These are phyloP conservation scores for Oscheius myriophilus DNA, from an alignment of 2,888 invertebrate genomes.

Conservation along the genomic window DNA sequence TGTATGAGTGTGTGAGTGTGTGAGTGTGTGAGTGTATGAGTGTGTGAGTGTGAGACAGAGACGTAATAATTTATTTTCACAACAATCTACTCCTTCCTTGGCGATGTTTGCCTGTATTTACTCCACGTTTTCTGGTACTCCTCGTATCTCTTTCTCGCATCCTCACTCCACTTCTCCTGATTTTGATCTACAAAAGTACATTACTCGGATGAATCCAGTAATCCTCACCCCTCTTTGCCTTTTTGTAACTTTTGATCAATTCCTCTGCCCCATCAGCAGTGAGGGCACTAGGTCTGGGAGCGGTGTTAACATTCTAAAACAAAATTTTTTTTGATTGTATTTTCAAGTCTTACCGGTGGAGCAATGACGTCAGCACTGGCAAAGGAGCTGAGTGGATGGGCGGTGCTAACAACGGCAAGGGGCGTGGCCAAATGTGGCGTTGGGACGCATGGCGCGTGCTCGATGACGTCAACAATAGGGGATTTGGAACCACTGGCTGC, in stretches of 20 bases:
- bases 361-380: conserved; percentile 5
- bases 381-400: not conserved
- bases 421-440: conserved; percentile 17
- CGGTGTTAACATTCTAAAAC: conserved; percentile 1
- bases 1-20: no score
- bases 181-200: not conserved
- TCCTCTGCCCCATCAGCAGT: conserved; percentile 29
- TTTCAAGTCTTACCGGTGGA: conserved; percentile 24
- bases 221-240: conserved; percentile 37
- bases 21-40: no score
- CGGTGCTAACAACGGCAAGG: conserved; percentile 5
- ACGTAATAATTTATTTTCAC: no score
- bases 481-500: conserved; percentile 18
- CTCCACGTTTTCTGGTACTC: conserved; percentile 50
- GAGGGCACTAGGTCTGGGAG: conserved; percentile 5
- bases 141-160: conserved; percentile 44
- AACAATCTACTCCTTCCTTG: not conserved
- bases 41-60: no score
- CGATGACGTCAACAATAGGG: conserved; percentile 11
- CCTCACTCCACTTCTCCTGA: conserved; percentile 43
- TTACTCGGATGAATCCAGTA: not conserved
- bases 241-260: conserved; percentile 42
- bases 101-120: conserved; percentile 20
- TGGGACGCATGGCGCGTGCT: conserved; percentile 26
- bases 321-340: not conserved